These are phyloP conservation scores for Drosophila seguyi DNA, from an alignment of 1,140 invertebrate species.

Conservation along the genomic window DNA sequence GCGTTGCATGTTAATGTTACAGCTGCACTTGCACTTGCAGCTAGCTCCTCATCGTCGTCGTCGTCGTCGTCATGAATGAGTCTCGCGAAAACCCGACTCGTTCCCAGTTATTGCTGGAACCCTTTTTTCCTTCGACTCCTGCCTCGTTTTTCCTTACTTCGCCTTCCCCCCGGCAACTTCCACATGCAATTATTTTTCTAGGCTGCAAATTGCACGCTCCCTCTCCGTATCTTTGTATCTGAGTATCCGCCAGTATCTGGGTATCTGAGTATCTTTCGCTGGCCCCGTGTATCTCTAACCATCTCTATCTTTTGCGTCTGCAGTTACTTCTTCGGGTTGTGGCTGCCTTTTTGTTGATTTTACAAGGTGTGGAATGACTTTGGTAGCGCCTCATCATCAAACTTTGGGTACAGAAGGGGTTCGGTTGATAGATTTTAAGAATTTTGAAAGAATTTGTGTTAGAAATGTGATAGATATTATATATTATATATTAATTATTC, in stretches of 20 bases:
- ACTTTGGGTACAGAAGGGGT: constrained; percentile 44
- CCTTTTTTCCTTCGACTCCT: constrained; percentile 10
- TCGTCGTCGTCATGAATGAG: constrained; percentile 75
- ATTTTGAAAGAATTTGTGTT: background rate
- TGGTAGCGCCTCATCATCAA: constrained; percentile 79
- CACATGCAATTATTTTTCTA: constrained; percentile 82
- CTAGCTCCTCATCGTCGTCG: constrained; percentile 54
- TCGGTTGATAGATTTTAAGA: background rate
- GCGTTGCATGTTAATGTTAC: constrained; percentile 81
- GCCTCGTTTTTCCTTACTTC: constrained; percentile 8
- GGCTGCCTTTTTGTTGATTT: constrained; percentile 78
- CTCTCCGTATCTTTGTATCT: constrained; percentile 29
- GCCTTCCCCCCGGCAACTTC: constrained; percentile 30
- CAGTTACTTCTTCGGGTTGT: constrained; percentile 41
- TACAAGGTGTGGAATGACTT: constrained; percentile 83
- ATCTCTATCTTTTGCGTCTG: constrained; percentile 30
- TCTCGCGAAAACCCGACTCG: constrained; percentile 53
- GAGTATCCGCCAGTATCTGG: constrained; percentile 16
- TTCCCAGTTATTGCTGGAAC: constrained; percentile 29
- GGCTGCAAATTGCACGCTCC: constrained; percentile 76
- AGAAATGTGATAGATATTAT: background rate
- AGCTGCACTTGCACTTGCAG: constrained; percentile 81
- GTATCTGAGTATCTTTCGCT: constrained; percentile 19
- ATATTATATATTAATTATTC: background rate
- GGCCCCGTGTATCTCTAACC: constrained; percentile 19